These are phyloP conservation scores for Anolis carolinensis DNA, from an alignment of 2,113 vertebrate species.

Conservation along the genomic window DNA sequence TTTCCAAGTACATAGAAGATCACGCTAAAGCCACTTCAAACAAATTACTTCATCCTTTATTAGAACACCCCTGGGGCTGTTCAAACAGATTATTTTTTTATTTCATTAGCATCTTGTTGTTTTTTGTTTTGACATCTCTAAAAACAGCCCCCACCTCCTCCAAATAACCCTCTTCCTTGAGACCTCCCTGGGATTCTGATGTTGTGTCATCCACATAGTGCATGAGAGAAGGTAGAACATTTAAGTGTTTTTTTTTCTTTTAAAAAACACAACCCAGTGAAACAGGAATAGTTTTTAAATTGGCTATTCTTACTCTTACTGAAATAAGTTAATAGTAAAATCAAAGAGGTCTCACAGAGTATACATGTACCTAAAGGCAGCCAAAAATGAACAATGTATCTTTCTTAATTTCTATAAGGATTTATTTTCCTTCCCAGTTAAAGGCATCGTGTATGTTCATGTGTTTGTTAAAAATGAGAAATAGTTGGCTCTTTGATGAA, in stretches of 20 bases:
- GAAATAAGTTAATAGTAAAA: background rate
- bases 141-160: too few species aligned
- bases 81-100: slow-evolving; percentile 35
- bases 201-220: background rate
- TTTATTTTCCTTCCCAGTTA: background rate
- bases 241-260: too few species aligned
- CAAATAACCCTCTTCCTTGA: too few species aligned
- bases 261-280: too few species aligned
- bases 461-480: too few species aligned
- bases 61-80: slow-evolving; percentile 33
- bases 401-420: background rate
- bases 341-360: background rate
- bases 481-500: background rate
- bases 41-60: slow-evolving; percentile 42
- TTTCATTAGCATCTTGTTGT: slow-evolving; percentile 41
- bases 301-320: background rate
- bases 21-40: slow-evolving; percentile 27
- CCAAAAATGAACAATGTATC: background rate
- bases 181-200: too few species aligned
- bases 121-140: slow-evolving; percentile 10
- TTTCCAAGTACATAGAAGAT: slow-evolving; percentile 49
- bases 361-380: background rate
- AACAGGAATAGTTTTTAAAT: too few species aligned
- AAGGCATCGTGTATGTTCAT: background rate
- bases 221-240: background rate